Base-by-base conservation (phyloP, 1,140 invertebrate genomes). In the Zaprionus kolodkinae region DNA sequence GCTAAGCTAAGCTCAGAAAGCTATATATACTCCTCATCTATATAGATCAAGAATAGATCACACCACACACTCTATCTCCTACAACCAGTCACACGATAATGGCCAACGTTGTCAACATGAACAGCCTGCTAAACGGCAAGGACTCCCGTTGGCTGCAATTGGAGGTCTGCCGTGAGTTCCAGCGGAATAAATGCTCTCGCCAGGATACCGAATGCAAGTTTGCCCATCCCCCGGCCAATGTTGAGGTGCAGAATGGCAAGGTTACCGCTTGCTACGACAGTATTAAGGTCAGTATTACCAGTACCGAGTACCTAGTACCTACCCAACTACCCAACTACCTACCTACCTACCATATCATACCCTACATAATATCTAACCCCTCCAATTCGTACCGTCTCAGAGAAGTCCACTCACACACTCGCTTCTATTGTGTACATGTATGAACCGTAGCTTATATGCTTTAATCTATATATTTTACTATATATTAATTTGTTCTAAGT, bases 221-320 rank as follows among this genome's bases (percentile, higher is more conserved):
- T 94, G 99, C 99, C 76, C 99, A 99, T 95, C 99, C 99, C 52
- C 98, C 98, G 63, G 96, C 98, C 83, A 99, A 99, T 94, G 99
- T 99, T 84, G 99, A 99, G 94, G 98, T 99, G 84, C 99, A 99
- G 95, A 99, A 99, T 94, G 99, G 99, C 93, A 95, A 99, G 91
- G 99, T 99, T 89, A 99, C 98, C 78, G 99, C 99, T 81, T 99
- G 99, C 95, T 99, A 99, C 95, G 99, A 99, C 95, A 99, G 98
- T 93, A 99, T 99, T 94, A 99, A 99, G 98, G 99, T 99, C 95
- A 95, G 96, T 93, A 74, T 78, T n/a, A 10, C 60, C 48, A 52
- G 9, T 15, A 36, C 30, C 21, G 25, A 55, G 11, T 40, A 40
- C 40, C 38, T 30, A 65, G 21, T 54, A 65, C 25, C 21, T n/a